A percentile compares a stretch with the other conserved stretches of the same genome.
Conservation (phyloP, 2,888 invertebrate genomes). For the Aphrophora alni region DNA sequence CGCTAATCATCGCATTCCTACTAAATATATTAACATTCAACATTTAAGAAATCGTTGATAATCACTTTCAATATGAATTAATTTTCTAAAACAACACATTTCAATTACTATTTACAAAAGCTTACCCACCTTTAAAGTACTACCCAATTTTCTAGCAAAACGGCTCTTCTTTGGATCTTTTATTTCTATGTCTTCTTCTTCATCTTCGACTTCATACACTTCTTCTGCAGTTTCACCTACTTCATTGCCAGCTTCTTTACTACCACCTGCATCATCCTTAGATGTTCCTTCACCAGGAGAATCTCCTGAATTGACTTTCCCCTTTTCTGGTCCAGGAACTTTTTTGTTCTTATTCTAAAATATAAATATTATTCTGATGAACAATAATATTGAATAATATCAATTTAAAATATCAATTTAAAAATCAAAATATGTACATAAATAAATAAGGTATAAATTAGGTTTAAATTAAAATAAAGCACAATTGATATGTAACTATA, state of each 20-base stretch:
- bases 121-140: slow-evolving; percentile 31
- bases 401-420: too few species aligned
- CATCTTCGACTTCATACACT: not conserved
- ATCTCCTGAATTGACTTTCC: not conserved
- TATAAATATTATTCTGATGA: not conserved
- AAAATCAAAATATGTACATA: too few species aligned
- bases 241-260: not conserved
- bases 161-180: slow-evolving; percentile 26
- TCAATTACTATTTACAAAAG: too few species aligned
- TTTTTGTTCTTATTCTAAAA: not conserved
- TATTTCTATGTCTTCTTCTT: slow-evolving; percentile 20
- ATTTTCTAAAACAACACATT: too few species aligned
- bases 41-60: too few species aligned
- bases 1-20: too few species aligned
- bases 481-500: too few species aligned
- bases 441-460: too few species aligned
- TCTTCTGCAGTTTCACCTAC: not conserved
- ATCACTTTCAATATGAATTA: too few species aligned
- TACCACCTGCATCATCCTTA: not conserved
- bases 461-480: too few species aligned
- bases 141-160: slow-evolving; percentile 25
- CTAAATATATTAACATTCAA: too few species aligned
- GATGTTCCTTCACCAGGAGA: not conserved
- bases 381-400: not conserved
- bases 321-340: not conserved